Conservation (phyloP, 2,888 invertebrate species). For the Chymomyza fuscimana region DNA sequence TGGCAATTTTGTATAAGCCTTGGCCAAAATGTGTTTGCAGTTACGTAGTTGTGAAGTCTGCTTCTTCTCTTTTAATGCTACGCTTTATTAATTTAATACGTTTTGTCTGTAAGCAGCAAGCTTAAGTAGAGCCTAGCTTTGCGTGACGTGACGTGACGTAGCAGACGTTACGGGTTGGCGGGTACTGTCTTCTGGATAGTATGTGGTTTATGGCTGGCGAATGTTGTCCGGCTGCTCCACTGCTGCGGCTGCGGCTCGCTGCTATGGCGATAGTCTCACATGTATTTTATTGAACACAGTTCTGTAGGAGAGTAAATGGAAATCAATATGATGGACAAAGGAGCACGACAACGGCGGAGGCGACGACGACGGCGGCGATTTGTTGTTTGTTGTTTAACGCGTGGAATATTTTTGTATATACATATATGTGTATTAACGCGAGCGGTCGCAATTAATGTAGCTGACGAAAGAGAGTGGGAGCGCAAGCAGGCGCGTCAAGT, state of each 20-base stretch:
- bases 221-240: conserved; percentile 33
- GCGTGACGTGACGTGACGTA: conserved; percentile 28
- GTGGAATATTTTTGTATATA: conserved; percentile 28
- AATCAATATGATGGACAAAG: conserved; percentile 48
- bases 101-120: conserved; percentile 38
- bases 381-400: conserved; percentile 27
- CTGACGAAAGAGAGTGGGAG: conserved; percentile 5
- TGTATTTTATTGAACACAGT: conserved; percentile 56
- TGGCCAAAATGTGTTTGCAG: conserved; percentile 7
- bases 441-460: conserved; percentile 22
- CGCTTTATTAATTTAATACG: conserved; percentile 14
- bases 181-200: conserved; percentile 11
- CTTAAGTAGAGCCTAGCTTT: conserved; percentile 23
- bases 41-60: conserved; percentile 6
- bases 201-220: conserved; percentile 1
- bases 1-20: conserved; percentile 38
- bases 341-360: conserved; percentile 28
- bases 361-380: conserved; percentile 14
- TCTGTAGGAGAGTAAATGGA: conserved; percentile 16
- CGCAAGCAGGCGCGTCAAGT: neutral
- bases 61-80: conserved; percentile 13
- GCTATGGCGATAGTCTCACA: conserved; percentile 53
- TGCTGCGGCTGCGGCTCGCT: conserved; percentile 39
- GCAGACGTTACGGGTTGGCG: conserved; percentile 24
- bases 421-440: conserved; percentile 28